Evolutionary conservation across 2,888 invertebrate genomes (phyloP), one percentile per base, ranked within the genome.

Genomic region (Orgyia antiqua): DNA sequence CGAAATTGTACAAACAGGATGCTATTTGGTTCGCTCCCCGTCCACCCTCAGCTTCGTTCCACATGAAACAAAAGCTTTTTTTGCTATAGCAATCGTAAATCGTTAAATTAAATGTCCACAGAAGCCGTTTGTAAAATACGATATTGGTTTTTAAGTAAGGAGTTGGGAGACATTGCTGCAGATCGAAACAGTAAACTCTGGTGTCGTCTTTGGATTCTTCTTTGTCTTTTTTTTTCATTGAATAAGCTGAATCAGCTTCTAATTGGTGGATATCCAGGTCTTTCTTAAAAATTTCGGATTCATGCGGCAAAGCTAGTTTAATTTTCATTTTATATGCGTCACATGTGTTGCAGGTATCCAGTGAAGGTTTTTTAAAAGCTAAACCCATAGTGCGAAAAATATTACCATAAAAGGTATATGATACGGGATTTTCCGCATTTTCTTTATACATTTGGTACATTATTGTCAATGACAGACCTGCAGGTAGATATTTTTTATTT

Each of bases 41-140:
- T 4, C 15, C 15, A 4, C 15, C 15, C 6, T 30, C 33, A 31
- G 30, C 28, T 30, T 38, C 33, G n/a, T 25, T 26, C 33, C 37
- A 36, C 32, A 36, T 36, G 7, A 29, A 36, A 29, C 36, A 36
- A 32, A 24, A 36, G 17, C 21, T 11, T 18, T 29, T 31, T 26
- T 33, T 33, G 11, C 24, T 33, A 3, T 23, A 24, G 24, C 37
- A 37, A 12, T 33, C 29, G 13, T 33, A 29, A 15, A 33, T 24
- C 0, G 37, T 29, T 27, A 33, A 28, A 12, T 40, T 40, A 7
- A 33, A 40, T 2, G 33, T 29, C 33, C 33, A 33, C 4, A 33
- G 11, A 1, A 24, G 29, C 7, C 33, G 13, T 33, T 33, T 31
- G 19, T 31, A 31, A 20, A 20, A 20, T 20, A 20, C 20, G 4